Evolutionary conservation across 2,113 vertebrate genomes (phyloP).

Genomic region (Tylochromis polylepis): DNA sequence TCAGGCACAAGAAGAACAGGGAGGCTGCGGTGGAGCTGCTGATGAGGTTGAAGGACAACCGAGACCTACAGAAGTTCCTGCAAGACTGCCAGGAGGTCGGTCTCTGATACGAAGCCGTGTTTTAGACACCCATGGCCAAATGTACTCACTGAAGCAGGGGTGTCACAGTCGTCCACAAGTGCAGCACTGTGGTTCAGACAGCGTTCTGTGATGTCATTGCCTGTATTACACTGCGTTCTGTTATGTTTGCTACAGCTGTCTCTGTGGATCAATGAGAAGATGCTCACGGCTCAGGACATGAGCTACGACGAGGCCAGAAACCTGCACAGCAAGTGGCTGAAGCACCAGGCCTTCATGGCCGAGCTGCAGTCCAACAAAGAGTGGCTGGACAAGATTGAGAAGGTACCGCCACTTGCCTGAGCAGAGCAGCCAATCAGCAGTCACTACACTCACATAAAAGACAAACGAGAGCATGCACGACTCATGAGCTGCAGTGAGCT

Average conservation of each 20-base stretch:
- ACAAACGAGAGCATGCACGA: neutral
- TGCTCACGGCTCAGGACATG: slow-evolving; percentile 97
- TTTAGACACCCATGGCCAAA: neutral
- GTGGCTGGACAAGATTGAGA: slow-evolving; percentile 97
- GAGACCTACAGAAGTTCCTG: slow-evolving; percentile 95
- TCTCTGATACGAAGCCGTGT: neutral
- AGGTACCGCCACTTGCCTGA: slow-evolving; percentile 65
- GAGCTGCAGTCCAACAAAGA: slow-evolving; percentile 96
- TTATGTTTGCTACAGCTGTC: slow-evolving; percentile 75
- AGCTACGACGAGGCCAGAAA: slow-evolving; percentile 95
- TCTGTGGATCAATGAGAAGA: slow-evolving; percentile 97
- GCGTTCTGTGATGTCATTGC: neutral
- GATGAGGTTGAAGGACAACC: slow-evolving; percentile 93
- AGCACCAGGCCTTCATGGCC: slow-evolving; percentile 90
- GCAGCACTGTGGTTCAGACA: neutral
- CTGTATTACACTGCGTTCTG: neutral
- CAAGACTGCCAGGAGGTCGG: slow-evolving; percentile 95
- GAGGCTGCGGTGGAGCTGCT: slow-evolving; percentile 90
- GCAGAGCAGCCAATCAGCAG: neutral
- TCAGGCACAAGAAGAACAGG: slow-evolving; percentile 92
- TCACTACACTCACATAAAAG: neutral
- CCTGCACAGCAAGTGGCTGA: slow-evolving; percentile 92
- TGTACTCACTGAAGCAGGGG: neutral
- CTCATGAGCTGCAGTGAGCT: neutral
- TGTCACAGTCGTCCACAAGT: neutral